Evolutionary conservation across 1,140 invertebrate species (phyloP).

Genomic region (Sipha flava): DNA sequence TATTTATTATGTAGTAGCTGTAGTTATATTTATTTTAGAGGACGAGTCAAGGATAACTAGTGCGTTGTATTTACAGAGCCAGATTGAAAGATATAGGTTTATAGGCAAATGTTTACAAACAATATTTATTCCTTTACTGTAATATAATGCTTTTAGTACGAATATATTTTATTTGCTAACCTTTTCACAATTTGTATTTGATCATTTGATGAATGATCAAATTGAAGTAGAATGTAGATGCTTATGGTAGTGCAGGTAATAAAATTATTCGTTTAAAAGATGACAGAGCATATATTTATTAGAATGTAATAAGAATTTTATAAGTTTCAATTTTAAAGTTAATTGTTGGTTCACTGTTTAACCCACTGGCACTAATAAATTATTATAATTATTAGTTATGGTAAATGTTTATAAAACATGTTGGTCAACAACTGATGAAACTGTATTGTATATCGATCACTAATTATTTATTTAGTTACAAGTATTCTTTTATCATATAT

Average conservation of each 20-base stretch:
- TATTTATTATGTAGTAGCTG: background rate
- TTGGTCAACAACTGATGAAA: no score
- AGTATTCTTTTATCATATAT: no score
- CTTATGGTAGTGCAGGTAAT: background rate
- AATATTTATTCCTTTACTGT: background rate
- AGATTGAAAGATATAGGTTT: background rate
- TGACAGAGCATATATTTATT: background rate
- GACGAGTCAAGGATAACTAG: conserved; percentile 24
- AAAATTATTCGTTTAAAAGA: background rate
- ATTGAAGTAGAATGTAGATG: background rate
- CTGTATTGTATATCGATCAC: no score
- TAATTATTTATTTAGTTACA: no score
- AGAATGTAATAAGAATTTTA: background rate
- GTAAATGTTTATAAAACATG: no score
- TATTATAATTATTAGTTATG: background rate
- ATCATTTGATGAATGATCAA: background rate
- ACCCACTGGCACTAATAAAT: background rate
- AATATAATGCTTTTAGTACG: background rate
- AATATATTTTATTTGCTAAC: background rate
- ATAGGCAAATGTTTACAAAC: background rate
- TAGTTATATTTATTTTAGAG: background rate
- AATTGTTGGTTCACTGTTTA: background rate
- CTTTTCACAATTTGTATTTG: background rate
- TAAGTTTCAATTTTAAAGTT: background rate
- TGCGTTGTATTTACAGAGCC: background rate